phyloP scores from a whole-genome alignment of 2,113 vertebrate species.

The Onychostoma macrolepis region DNA sequence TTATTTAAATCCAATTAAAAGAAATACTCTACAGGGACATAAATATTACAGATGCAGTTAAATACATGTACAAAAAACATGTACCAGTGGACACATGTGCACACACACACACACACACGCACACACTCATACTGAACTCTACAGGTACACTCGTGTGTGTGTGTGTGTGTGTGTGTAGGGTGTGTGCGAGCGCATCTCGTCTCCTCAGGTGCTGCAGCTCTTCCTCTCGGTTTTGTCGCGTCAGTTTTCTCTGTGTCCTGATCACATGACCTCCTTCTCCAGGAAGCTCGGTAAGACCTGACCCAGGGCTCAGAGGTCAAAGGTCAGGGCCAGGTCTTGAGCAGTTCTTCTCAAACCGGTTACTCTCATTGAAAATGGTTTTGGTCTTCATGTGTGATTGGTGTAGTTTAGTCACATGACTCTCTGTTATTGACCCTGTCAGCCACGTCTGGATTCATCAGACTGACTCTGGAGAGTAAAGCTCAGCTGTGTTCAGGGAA shows the following conservation, averaged over 20 bases:
- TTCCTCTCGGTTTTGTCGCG: constrained; percentile 83
- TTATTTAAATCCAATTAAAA: too few relatives aligned
- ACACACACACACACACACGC: constrained; percentile 24
- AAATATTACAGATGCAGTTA: too few relatives aligned
- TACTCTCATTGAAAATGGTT: neutral
- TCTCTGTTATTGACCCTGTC: neutral
- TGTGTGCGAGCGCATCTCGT: constrained; percentile 75
- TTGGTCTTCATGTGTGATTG: neutral
- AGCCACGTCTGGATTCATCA: constrained; percentile 91
- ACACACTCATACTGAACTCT: constrained; percentile 42
- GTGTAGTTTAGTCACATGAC: neutral
- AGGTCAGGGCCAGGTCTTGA: neutral
- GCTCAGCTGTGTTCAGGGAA: constrained; percentile 82
- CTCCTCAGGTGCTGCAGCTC: constrained; percentile 78
- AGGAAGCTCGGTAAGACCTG: constrained; percentile 83
- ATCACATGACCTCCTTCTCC: constrained; percentile 82
- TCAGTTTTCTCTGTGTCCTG: constrained; percentile 84
- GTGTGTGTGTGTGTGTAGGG: constrained; percentile 73
- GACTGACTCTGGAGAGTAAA: constrained; percentile 86
- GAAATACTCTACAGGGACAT: too few relatives aligned
- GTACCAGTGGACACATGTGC: too few relatives aligned
- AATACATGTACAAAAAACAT: too few relatives aligned
- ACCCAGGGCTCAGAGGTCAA: neutral
- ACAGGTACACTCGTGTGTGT: constrained; percentile 5
- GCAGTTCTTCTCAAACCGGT: too few relatives aligned